Base-by-base conservation (phyloP, 2,113 vertebrate species). In the Piprites chloris region DNA sequence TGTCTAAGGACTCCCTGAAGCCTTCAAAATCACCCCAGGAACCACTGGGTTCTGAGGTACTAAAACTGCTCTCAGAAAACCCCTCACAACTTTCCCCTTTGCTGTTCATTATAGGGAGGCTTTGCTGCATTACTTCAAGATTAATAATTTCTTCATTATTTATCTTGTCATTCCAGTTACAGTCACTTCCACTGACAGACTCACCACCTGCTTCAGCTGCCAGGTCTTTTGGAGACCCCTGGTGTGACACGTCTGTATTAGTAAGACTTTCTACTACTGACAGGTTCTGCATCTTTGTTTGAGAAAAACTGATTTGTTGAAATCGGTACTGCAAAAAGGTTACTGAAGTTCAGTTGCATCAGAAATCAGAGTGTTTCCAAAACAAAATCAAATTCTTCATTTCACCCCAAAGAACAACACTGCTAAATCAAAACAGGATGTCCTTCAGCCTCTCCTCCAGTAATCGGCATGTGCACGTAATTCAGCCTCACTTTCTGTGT, bases 21-120 rank as follows among this genome's bases (percentile, higher is more conserved):
- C 95, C 91, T 91, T 98, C 94, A 59, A 98, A 98, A 39, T 97
- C 96, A 28, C 98, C 97, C 97, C 98, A 98, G 39, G 92, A 92
- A 14, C 82, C 6, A 9, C 72, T 49, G 83, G 73, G 81, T 52
- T 97, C 97, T 26, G 74, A 88, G 9, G 55, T 21, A 49, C 62
- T 69, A 1, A 18, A 68, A 16, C 19, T 19, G 27, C 37, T 33
- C 16, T 84, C 49, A 9, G 47, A 58, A 63, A 44, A 20, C 10
- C 8, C 74, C 46, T 72, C 94, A 24, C 33, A 49, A 37, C 20
- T 39, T 53, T 52, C 8, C 49, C 41, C 82, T 42, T 61, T 58
- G 30, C 42, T n/a, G 1, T 7, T 72, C 8, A 1, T 16, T 18
- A 3, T 19, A 3, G 65, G 33, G 14, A 58, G 11, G 28, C 16